These are phyloP conservation scores for Ridgeia piscesae DNA, from an alignment of 1,140 invertebrate species.

Conservation along the genomic window DNA sequence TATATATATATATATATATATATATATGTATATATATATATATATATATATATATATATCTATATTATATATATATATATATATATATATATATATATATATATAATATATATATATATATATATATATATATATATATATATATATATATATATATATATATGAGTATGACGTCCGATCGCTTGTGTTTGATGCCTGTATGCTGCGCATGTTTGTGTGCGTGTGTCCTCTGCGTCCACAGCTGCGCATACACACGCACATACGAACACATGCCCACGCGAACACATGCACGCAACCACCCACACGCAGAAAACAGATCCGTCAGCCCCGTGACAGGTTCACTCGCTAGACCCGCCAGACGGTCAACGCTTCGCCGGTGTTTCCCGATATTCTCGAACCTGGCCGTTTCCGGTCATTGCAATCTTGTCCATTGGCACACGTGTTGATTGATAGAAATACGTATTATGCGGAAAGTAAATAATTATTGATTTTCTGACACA, in stretches of 20 bases:
- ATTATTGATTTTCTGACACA: background rate
- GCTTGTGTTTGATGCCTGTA: background rate
- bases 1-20: background rate
- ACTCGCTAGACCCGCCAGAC: background rate
- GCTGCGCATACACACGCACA: background rate
- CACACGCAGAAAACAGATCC: background rate
- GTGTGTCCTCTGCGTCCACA: background rate
- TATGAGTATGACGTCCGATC: background rate
- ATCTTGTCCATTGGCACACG: background rate
- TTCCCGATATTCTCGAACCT: background rate
- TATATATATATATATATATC: background rate
- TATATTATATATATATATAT: background rate
- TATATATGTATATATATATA: background rate
- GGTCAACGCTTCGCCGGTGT: background rate
- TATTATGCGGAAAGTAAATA: background rate
- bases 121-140: background rate
- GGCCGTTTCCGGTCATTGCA: background rate
- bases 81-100: background rate
- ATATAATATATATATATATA: background rate
- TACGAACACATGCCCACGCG: background rate
- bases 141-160: background rate
- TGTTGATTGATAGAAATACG: background rate
- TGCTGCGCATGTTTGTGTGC: background rate
- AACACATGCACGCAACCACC: background rate
- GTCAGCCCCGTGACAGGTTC: background rate